Conservation (phyloP, 2,888 invertebrate species). For the Pelosia muscerda region DNA sequence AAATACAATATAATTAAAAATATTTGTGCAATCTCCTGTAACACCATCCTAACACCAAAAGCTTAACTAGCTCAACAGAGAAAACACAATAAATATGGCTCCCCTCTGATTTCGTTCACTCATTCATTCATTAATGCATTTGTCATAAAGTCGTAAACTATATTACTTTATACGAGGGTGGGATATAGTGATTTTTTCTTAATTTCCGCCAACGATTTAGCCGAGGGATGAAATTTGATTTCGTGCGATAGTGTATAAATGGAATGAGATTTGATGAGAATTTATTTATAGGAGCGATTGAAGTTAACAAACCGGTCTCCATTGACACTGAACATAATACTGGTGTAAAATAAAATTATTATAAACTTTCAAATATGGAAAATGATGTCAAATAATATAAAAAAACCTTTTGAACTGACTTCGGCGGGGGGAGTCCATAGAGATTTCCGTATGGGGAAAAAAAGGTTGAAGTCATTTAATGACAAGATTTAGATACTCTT, state of each 20-base stretch:
- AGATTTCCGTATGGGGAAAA: too few species aligned
- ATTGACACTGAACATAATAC: background rate
- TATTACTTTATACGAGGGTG: slow-evolving; percentile 48
- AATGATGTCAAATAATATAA: background rate
- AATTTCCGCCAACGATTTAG: slow-evolving; percentile 59
- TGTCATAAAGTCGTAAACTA: slow-evolving; percentile 68
- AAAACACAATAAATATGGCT: slow-evolving; percentile 68
- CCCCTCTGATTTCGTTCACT: slow-evolving; percentile 32
- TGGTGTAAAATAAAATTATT: background rate
- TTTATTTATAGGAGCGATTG: slow-evolving; percentile 6
- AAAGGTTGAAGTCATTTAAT: too few species aligned
- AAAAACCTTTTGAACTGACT: background rate
- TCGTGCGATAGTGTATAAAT: slow-evolving; percentile 28
- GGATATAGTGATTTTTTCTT: slow-evolving; percentile 55
- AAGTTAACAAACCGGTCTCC: background rate
- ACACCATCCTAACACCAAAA: slow-evolving; percentile 59
- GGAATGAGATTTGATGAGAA: slow-evolving; percentile 4
- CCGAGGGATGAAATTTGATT: slow-evolving; percentile 44
- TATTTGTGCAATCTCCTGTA: slow-evolving; percentile 33
- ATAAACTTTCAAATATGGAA: background rate
- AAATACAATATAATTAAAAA: background rate
- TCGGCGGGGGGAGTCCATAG: too few species aligned
- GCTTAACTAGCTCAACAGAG: slow-evolving; percentile 71
- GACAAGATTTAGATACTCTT: too few species aligned
- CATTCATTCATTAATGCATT: slow-evolving; percentile 78